Base-by-base conservation (phyloP, 2,888 invertebrate species). In the Pristionchus maxplancki region DNA sequence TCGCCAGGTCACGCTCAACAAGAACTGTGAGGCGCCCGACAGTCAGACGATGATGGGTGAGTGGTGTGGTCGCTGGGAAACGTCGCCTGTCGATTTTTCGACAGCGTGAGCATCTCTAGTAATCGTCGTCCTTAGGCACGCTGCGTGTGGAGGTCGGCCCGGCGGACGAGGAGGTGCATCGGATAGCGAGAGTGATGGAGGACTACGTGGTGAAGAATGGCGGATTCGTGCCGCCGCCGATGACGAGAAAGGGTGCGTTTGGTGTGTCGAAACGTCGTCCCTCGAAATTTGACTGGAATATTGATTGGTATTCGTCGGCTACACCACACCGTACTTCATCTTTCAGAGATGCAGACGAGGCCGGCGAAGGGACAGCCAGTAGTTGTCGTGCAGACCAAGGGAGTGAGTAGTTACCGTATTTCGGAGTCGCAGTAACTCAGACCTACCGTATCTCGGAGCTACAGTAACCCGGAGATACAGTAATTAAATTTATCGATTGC, bases 1-100 rank as follows among this genome's bases (percentile, higher is more conserved):
- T 2, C 78, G 44, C 44, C 78, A 78, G 48, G 44, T 78, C n/a
- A 78, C 78, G 28, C 44, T 78, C 11, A 78, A 78, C 78, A 78
- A 78, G 78, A 78, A 78, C 44, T 40, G 44, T 44, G 78, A 78
- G 78, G 44, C 44, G 13, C 78, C 78, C 28, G 78, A 78, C 44
- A 78, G 78, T 34, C 78, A 78, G 44, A 44, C 78, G 44, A 40
- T 78, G 78, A 48, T 78, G 78, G 44, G 78, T 78, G 44, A 71
- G 71, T 71, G 71, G 78, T 78, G 78, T 78, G n/a, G 28, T 28
- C n/a, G 11, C 20, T 78, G 13, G n/a, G 78, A 78, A 78, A 78
- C 78, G 78, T 78, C 78, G 78, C 78, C 78, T 78, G 78, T 78
- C 78, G n/a, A 78, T 1, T 48, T 44, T 44, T 78, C 78, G 44